A percentile compares a stretch with the other conserved stretches of the same genome.
Evolutionary conservation across 2,797 vertebrate genomes (phyloP).

Genomic region (Eulemur rubriventer): DNA sequence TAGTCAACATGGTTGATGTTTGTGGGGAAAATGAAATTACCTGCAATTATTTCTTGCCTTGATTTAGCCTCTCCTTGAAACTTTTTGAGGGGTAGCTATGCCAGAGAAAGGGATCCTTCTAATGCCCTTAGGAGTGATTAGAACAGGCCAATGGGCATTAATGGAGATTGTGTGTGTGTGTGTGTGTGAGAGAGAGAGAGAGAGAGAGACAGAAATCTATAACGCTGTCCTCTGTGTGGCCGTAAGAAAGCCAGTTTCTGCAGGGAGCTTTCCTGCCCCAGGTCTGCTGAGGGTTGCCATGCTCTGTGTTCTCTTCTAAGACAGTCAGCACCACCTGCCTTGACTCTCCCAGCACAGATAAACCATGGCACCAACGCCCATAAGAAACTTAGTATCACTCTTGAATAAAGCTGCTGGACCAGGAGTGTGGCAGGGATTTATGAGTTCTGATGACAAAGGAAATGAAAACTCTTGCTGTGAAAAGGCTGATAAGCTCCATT

Average conservation of each 20-base stretch:
- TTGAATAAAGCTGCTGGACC: neutral
- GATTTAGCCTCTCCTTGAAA: neutral
- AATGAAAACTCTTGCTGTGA: neutral
- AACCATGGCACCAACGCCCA: neutral
- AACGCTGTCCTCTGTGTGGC: neutral
- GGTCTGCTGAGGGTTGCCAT: neutral
- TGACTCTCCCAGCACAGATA: neutral
- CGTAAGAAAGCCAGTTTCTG: neutral
- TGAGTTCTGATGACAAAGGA: neutral
- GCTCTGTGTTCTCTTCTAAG: neutral
- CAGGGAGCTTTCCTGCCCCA: neutral
- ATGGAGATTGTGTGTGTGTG: no score
- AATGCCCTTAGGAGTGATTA: neutral
- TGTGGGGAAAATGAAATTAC: conserved; percentile 1
- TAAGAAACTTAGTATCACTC: neutral
- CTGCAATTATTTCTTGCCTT: neutral
- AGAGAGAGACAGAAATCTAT: neutral
- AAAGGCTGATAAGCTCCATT: neutral
- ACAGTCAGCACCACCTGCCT: neutral
- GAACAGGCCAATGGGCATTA: neutral
- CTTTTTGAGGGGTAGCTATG: neutral
- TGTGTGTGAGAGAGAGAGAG: no score
- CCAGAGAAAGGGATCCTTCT: neutral
- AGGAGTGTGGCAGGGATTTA: neutral
- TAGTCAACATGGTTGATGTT: neutral